phyloP scores from a whole-genome alignment of 2,113 vertebrate genomes.

The Pteruthius melanotis region DNA sequence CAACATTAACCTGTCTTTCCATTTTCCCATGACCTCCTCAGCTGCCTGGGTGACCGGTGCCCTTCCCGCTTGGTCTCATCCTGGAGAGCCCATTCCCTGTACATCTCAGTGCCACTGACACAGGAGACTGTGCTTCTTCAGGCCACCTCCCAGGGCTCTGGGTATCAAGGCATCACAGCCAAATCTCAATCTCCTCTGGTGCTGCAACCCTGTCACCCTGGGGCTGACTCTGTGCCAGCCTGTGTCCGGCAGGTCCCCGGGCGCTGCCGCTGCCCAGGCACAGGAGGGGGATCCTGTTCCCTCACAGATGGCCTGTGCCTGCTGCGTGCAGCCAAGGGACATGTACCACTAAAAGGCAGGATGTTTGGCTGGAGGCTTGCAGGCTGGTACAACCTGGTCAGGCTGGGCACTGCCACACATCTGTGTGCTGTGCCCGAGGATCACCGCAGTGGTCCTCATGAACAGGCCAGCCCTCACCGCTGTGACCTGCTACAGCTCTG shows the following conservation, averaged over 20 bases:
- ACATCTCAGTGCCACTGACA: rapidly evolving
- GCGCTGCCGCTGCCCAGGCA: neutral
- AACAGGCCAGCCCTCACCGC: neutral
- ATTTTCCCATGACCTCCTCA: neutral
- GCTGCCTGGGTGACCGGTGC: rapidly evolving
- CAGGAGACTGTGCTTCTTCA: neutral
- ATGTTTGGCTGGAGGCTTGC: conserved; percentile 16
- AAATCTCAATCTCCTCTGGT: rapidly evolving
- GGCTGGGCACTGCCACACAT: neutral
- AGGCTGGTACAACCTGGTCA: neutral
- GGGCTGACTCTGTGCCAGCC: neutral
- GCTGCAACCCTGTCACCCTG: neutral
- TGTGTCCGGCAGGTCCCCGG: rapidly evolving
- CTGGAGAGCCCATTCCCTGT: neutral
- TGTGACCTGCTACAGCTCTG: neutral
- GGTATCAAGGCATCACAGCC: neutral
- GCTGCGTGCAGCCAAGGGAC: neutral
- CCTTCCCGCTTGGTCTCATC: neutral
- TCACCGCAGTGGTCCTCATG: neutral
- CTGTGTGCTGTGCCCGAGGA: neutral
- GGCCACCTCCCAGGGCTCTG: neutral
- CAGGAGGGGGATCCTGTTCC: neutral
- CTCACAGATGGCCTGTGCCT: neutral
- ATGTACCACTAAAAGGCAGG: neutral
- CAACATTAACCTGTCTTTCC: neutral